phyloP scores from a whole-genome alignment of 1,140 invertebrate species.

The Camponotus pennsylvanicus region DNA sequence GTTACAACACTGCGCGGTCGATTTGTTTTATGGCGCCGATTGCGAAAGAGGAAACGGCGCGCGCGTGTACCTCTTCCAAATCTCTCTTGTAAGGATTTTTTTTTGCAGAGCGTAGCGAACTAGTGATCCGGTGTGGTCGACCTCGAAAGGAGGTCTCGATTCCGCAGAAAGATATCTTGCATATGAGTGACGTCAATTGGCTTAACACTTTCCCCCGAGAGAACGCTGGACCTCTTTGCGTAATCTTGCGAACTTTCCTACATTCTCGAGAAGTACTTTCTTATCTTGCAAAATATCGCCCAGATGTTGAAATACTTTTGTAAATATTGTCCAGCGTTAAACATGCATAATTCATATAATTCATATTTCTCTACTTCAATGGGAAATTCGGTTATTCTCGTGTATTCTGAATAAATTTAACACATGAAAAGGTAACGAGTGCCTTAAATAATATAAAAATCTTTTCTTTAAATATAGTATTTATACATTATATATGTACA shows the following conservation, averaged over 20 bases:
- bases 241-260: slow-evolving; percentile 44
- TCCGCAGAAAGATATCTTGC: slow-evolving; percentile 76
- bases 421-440: neutral
- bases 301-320: neutral
- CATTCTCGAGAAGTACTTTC: neutral
- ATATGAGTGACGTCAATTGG: slow-evolving; percentile 80
- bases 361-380: neutral
- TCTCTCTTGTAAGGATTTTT: slow-evolving; percentile 35
- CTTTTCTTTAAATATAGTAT: neutral
- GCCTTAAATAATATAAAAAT: neutral
- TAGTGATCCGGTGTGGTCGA: slow-evolving; percentile 70
- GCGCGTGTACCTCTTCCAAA: slow-evolving; percentile 43
- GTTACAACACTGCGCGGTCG: slow-evolving; percentile 34
- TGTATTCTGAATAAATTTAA: neutral
- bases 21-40: slow-evolving; percentile 55
- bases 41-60: slow-evolving; percentile 50
- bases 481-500: neutral
- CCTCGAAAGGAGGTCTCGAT: slow-evolving; percentile 81
- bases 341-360: neutral
- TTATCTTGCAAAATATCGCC: neutral
- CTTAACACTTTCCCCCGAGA: slow-evolving; percentile 81
- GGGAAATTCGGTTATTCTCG: neutral
- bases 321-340: slow-evolving; percentile 5
- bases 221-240: slow-evolving; percentile 68
- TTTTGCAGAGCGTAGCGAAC: slow-evolving; percentile 26